These are phyloP conservation scores for Calliphora vicina DNA, from an alignment of 1,140 invertebrate species.

Conservation along the genomic window DNA sequence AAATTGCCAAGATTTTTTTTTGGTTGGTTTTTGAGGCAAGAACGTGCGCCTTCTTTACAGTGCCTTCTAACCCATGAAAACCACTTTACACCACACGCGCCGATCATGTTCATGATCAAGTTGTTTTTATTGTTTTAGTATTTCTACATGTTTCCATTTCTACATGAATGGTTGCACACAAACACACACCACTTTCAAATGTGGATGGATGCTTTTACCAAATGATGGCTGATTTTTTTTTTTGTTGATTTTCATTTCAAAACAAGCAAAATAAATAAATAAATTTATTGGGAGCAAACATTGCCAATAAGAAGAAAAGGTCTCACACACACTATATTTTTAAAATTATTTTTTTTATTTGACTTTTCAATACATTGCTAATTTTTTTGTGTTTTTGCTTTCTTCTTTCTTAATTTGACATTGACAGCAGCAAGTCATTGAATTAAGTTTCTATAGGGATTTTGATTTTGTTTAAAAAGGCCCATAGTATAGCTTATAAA, in stretches of 20 bases:
- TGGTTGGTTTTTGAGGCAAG: neutral
- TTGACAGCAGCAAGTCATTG: constrained; percentile 6
- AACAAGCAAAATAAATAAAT: neutral
- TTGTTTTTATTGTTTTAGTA: neutral
- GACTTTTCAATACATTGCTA: neutral
- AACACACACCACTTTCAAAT: neutral
- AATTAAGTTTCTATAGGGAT: neutral
- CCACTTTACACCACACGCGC: constrained; percentile 14
- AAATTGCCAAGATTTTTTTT: constrained; percentile 16
- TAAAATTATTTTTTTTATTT: neutral
- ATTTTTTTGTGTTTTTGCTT: neutral
- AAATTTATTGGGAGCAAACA: neutral
- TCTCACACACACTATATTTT: no score
- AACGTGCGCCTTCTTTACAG: neutral
- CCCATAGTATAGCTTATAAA: no score
- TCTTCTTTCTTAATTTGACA: constrained; percentile 3
- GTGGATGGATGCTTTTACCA: neutral
- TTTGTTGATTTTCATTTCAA: neutral
- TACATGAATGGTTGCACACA: neutral
- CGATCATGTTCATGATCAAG: neutral
- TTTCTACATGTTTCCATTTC: neutral
- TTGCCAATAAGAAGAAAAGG: no score
- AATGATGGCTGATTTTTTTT: neutral
- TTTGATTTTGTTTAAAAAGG: no score
- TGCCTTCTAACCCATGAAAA: neutral